Base-by-base conservation (phyloP, 2,113 vertebrate genomes). In the Raja brachyura region DNA sequence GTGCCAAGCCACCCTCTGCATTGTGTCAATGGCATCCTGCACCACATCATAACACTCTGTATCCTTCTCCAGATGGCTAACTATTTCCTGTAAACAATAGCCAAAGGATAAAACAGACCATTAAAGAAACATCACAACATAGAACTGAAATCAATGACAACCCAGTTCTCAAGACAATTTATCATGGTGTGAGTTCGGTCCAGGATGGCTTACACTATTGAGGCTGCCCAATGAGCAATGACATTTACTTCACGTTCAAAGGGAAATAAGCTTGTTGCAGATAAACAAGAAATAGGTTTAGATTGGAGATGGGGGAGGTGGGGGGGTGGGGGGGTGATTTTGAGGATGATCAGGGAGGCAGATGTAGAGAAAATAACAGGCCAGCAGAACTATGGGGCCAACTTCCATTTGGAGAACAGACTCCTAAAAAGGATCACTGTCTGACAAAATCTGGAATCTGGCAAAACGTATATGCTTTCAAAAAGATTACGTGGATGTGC, bases 1-100 rank as follows among this genome's bases (percentile, higher is more conserved):
- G 95, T 99, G 98, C 98, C 98, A 99, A 31, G 99, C 99, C 61
- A 99, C 98, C 54, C 98, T 97, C 96, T 99, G 98, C 99, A 99
- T 99, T 5, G 98, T 99, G 94, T 99, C 98, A 61, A 99, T 99
- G 66, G 99, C 99, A 81, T 99, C 98, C 68, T 98, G 97, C 93
- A 99, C 98, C n/a, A 99, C 97, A 48, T 99, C 98, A 0, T 98
- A 98, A 54, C 97, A 98, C 93, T 99, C 98, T 0, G 98, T 99
- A 95, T 98, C 98, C 95, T 99, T 98, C 95, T 99, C 98, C 94
- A 99, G 97, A 96, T 98, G 99, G 93, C 98, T 99, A 94, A 98
- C 97, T 96, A 99, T 99, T 96, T 99, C 99, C 99, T 99, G 94
- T 93, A 4, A 81, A 5, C 76, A 93, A 93, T 74, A 92, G 48